Conservation (phyloP, 2,888 invertebrate species). For the Imbricaverruca yamaguchii region DNA sequence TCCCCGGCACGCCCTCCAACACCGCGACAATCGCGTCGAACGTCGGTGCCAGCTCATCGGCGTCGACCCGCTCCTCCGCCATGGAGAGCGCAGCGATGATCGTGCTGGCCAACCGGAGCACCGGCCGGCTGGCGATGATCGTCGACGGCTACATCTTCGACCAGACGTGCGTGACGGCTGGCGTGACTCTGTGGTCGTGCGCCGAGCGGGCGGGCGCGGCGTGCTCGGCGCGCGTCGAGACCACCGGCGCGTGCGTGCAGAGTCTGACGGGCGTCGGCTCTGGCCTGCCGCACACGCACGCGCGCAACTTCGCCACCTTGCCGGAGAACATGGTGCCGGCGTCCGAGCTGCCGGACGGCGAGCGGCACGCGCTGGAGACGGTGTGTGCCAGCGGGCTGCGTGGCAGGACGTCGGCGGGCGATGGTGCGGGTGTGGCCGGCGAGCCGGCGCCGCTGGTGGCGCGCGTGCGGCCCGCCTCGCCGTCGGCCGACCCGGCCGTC, state of each 20-base stretch:
- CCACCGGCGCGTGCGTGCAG: background rate
- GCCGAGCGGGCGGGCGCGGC: background rate
- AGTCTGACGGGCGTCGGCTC: background rate
- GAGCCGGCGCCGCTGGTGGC: slow-evolving; percentile 8
- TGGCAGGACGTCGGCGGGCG: background rate
- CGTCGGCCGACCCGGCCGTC: background rate
- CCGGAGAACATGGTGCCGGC: slow-evolving; percentile 13
- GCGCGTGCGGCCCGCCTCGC: background rate
- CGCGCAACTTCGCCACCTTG: background rate
- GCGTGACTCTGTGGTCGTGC: background rate
- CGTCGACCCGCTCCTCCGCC: background rate
- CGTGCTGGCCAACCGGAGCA: background rate
- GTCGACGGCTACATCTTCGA: slow-evolving; percentile 9
- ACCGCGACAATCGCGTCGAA: background rate
- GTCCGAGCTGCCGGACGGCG: background rate
- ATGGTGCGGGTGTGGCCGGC: background rate
- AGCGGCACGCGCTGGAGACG: slow-evolving; percentile 15
- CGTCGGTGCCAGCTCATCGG: background rate
- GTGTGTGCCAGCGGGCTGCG: slow-evolving; percentile 4
- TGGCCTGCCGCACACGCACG: slow-evolving; percentile 3
- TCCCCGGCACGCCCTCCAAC: background rate
- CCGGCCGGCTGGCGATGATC: background rate
- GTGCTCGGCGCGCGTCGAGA: background rate
- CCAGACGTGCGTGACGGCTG: background rate
- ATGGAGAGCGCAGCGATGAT: background rate